Evolutionary conservation across 2,113 vertebrate genomes (phyloP).

Genomic region (human (Homo sapiens)): DNA sequence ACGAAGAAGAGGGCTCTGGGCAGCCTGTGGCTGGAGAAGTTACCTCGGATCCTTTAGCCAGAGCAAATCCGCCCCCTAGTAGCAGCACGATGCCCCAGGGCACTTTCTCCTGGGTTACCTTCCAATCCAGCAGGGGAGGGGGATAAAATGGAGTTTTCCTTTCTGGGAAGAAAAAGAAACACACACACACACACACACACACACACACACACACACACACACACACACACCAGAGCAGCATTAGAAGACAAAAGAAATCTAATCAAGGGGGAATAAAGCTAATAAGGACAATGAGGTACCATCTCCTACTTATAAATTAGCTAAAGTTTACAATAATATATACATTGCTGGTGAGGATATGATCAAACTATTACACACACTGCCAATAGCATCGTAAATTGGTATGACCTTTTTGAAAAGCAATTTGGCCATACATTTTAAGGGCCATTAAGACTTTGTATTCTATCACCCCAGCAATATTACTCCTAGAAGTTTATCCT

Average conservation of each 20-base stretch:
- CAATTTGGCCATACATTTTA: neutral
- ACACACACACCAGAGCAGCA: neutral
- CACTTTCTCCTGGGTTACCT: conserved; percentile 91
- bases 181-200: conserved; percentile 49
- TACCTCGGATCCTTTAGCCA: conserved; percentile 97
- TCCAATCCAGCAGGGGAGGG: conserved; percentile 92
- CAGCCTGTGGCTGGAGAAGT: neutral
- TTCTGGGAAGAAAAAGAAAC: conserved; percentile 80
- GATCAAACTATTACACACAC: neutral
- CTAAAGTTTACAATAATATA: neutral
- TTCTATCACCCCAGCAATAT: neutral
- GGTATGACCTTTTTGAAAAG: neutral
- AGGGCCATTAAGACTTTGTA: neutral
- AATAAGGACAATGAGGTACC: neutral
- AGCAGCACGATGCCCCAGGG: conserved; percentile 97
- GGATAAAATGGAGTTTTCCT: conserved; percentile 80
- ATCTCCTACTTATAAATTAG: neutral
- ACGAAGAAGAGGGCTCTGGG: neutral
- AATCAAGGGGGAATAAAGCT: neutral
- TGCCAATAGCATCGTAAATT: neutral
- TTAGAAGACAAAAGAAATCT: neutral
- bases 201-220: conserved; percentile 38
- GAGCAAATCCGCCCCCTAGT: conserved; percentile 97
- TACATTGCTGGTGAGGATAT: neutral
- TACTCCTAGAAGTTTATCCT: neutral